A percentile compares a stretch with the other conserved stretches of the same genome.
Evolutionary conservation across 2,113 vertebrate genomes (phyloP).

Genomic region (Drymodes brunneopygia): DNA sequence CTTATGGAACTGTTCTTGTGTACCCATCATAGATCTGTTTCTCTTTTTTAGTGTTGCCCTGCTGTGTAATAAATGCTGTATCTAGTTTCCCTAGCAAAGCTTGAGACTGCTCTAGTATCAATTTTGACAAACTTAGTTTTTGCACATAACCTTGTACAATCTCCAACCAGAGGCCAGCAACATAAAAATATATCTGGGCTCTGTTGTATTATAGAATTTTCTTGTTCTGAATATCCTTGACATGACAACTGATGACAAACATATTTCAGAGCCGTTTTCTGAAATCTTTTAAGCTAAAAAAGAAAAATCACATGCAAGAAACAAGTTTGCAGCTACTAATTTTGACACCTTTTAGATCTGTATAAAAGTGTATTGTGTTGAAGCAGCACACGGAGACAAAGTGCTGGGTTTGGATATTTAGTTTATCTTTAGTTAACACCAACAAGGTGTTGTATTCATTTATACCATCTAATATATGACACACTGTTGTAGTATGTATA

Average conservation of each 20-base stretch:
- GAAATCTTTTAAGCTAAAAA: constrained; percentile 80
- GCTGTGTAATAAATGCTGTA: constrained; percentile 94
- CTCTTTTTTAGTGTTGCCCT: constrained; percentile 88
- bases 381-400: constrained; percentile 74
- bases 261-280: constrained; percentile 79
- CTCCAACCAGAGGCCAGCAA: constrained; percentile 80
- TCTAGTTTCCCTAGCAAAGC: constrained; percentile 89
- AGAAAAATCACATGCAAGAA: constrained; percentile 76
- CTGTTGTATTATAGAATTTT: constrained; percentile 83
- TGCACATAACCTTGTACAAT: constrained; percentile 91
- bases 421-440: constrained; percentile 81
- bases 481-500: constrained; percentile 90
- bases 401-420: constrained; percentile 80
- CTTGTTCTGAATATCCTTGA: constrained; percentile 80
- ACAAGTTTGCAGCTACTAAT: constrained; percentile 79
- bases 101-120: constrained; percentile 89
- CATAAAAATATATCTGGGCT: constrained; percentile 79
- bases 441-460: constrained; percentile 79
- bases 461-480: constrained; percentile 86
- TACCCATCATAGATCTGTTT: constrained; percentile 86
- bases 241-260: constrained; percentile 75
- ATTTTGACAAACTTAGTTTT: constrained; percentile 87
- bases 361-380: constrained; percentile 85
- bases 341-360: constrained; percentile 85
- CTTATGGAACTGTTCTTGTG: constrained; percentile 85